Evolutionary conservation across 2,797 vertebrate species (phyloP), one percentile per base, ranked within the genome.

Genomic region (Bradypus variegatus): DNA sequence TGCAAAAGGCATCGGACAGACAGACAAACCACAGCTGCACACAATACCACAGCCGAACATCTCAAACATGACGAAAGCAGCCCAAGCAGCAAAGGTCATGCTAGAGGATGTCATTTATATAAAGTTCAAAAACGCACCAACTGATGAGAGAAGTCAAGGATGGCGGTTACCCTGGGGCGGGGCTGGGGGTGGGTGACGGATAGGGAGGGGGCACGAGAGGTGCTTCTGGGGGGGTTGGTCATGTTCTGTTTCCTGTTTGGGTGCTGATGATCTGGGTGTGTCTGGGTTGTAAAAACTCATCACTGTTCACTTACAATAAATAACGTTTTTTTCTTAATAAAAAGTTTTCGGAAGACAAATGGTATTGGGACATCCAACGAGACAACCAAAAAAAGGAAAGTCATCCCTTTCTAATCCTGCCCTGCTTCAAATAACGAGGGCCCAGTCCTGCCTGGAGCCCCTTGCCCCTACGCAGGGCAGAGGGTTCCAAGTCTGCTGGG

Each of bases 1-100:
- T 80, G 33, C 82, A 89, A 94, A 96, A 83, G 75, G 79, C 67
- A 60, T n/a, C 86, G 86, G 92, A 86, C 8, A 0, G 15, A 50
- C 0, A 18, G 73, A 50, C 82, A 69, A 31, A 75, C 38, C 53
- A 36, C 70, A 18, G 1, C 6, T 11, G 50, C 80, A 48, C 0
- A 27, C 73, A 45, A 58, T 9, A 15, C 31, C 69, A 18, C 0
- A 0, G 81, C n/a, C 2, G 29, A 83, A 25, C 33, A 62, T 62
- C 31, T 65, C 91, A 6, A 31, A 21, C 0, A 8, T 9, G 62
- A 80, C 19, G 73, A 41, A 53, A 78, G 80, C 48, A 21, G 8
- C 76, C 76, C 55, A 60, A 60, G 62, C 2, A 6, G 8, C 1
- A 27, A 72, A 67, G 89, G 82, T 36, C n/a, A 48, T 4, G 2